Evolutionary conservation across 1,140 invertebrate species (phyloP).

Genomic region (Drosophila burlai): DNA sequence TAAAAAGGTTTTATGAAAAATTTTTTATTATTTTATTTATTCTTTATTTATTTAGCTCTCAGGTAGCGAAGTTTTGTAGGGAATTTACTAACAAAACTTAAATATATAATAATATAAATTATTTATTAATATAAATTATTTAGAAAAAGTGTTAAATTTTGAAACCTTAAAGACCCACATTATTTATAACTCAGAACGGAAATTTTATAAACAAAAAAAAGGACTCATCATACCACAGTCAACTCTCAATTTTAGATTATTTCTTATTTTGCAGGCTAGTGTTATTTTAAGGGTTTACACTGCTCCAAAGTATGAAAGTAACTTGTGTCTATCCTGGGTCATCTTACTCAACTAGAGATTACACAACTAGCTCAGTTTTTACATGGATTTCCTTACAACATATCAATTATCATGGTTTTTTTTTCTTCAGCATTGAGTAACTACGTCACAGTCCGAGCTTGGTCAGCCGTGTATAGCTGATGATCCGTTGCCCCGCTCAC

Average conservation of each 20-base stretch:
- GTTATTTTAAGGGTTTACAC: not conserved
- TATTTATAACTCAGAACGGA: not conserved
- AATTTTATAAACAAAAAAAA: not conserved
- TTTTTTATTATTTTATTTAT: no score
- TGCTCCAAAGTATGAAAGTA: slow-evolving; percentile 41
- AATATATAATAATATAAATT: not conserved
- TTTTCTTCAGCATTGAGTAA: not conserved
- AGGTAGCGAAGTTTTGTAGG: not conserved
- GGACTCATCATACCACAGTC: not conserved
- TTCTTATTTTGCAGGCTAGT: not conserved
- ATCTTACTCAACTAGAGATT: slow-evolving; percentile 4
- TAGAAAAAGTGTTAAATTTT: no score
- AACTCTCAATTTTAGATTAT: not conserved
- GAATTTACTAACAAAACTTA: no score
- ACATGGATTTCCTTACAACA: slow-evolving; percentile 13
- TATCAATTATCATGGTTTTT: slow-evolving; percentile 2
- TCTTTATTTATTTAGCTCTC: not conserved
- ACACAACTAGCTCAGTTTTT: slow-evolving; percentile 25
- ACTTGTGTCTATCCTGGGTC: not conserved
- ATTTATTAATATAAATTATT: not conserved
- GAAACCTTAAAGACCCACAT: not conserved
- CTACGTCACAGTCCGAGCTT: slow-evolving; percentile 30
- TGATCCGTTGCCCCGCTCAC: slow-evolving; percentile 62
- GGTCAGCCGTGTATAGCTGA: slow-evolving; percentile 41
- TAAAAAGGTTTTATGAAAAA: no score